Conservation (phyloP, 2,888 invertebrate genomes). For the Anarsia innoxiella region DNA sequence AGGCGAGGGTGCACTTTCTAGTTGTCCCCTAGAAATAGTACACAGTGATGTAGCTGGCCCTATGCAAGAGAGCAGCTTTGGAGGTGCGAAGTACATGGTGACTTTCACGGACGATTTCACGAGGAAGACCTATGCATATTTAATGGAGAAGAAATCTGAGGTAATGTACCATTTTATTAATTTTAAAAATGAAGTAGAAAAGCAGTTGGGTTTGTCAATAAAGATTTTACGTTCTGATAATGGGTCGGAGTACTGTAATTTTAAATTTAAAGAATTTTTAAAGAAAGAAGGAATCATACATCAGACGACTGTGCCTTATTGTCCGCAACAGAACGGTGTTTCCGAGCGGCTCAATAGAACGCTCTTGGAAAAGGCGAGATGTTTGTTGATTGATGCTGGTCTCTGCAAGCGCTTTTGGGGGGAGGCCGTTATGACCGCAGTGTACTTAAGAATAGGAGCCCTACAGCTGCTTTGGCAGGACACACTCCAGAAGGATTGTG, state of each 20-base stretch:
- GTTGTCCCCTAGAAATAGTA: not conserved
- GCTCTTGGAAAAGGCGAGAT: constrained; percentile 14
- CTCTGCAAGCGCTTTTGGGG: constrained; percentile 14
- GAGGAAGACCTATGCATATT: constrained; percentile 11
- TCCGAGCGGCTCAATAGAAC: constrained; percentile 12
- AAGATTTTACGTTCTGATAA: constrained; percentile 8
- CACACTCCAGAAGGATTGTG: constrained; percentile 12
- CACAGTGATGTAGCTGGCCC: constrained; percentile 12
- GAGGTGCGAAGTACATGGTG: constrained; percentile 11
- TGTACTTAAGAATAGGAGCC: constrained; percentile 13
- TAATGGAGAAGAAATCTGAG: constrained; percentile 10
- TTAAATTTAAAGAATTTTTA: constrained; percentile 4
- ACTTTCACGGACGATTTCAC: constrained; percentile 13
- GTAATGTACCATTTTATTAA: no score
- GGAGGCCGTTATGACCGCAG: constrained; percentile 15
- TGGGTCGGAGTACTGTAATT: no score
- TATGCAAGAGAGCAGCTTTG: constrained; percentile 3
- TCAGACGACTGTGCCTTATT: constrained; percentile 6
- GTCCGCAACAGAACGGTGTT: constrained; percentile 10
- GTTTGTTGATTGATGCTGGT: constrained; percentile 10
- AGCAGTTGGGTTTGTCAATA: no score
- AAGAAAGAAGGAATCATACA: constrained; percentile 9
- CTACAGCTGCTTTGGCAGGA: constrained; percentile 6
- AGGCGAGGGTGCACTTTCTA: not conserved
- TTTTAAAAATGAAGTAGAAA: no score